Evolutionary conservation across 2,888 invertebrate genomes (phyloP).

Genomic region (Apamea anceps): DNA sequence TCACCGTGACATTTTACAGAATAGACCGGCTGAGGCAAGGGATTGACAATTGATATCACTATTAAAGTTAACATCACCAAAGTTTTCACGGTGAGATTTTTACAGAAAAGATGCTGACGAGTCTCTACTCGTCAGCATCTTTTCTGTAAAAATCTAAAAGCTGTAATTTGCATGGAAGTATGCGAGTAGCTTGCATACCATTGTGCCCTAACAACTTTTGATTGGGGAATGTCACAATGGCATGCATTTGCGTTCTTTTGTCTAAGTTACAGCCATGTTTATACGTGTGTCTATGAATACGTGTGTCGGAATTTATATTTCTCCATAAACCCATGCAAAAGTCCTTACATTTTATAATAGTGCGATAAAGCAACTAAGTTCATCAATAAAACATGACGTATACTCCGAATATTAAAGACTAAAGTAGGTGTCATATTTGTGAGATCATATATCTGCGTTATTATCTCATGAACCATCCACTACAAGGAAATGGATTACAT

Average conservation of each 20-base stretch:
- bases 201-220: background rate
- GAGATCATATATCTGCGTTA: constrained; percentile 71
- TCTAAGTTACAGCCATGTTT: background rate
- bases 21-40: no score
- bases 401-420: constrained; percentile 51
- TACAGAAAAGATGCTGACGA: background rate
- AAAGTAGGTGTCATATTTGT: constrained; percentile 54
- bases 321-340: constrained; percentile 44
- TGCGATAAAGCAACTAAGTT: constrained; percentile 38
- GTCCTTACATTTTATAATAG: constrained; percentile 45
- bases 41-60: no score
- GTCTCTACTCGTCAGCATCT: no score
- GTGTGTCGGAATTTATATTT: constrained; percentile 43
- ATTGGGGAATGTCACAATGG: background rate
- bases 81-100: background rate
- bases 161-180: background rate
- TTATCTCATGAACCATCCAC: constrained; percentile 74
- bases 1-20: no score
- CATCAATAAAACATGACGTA: constrained; percentile 59
- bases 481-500: constrained; percentile 83
- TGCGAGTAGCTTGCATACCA: background rate
- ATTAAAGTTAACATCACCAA: no score
- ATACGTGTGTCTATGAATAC: background rate
- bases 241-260: background rate
- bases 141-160: no score